These are phyloP conservation scores for Drosophila micromelanica DNA, from an alignment of 1,140 invertebrate species.

Conservation along the genomic window DNA sequence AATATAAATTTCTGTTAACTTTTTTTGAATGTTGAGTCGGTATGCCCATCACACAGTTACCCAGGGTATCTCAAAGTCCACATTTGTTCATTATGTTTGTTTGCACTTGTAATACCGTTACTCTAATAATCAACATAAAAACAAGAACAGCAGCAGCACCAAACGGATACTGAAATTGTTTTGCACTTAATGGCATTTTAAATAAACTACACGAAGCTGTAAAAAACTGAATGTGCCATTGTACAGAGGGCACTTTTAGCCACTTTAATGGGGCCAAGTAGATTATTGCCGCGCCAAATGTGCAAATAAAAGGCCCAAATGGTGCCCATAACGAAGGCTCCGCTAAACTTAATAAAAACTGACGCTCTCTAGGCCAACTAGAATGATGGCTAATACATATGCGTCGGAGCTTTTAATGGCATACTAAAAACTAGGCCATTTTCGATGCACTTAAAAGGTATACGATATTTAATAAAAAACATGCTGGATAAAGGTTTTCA, in stretches of 20 bases:
- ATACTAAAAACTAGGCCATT: conserved; percentile 47
- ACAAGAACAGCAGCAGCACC: conserved; percentile 24
- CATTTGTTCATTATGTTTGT: neutral
- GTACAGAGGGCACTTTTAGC: conserved; percentile 61
- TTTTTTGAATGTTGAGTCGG: too few relatives aligned
- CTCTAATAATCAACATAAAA: conserved; percentile 65
- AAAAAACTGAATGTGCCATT: conserved; percentile 52
- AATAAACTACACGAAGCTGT: conserved; percentile 73
- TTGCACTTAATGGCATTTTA: conserved; percentile 76
- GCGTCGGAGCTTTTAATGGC: conserved; percentile 34
- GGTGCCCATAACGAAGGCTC: conserved; percentile 33
- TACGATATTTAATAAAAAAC: conserved; percentile 17
- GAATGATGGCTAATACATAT: conserved; percentile 38
- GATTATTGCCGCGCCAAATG: conserved; percentile 69
- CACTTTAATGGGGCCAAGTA: conserved; percentile 68
- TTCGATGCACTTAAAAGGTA: conserved; percentile 15
- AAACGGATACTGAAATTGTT: conserved; percentile 66
- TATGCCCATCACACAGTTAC: too few relatives aligned
- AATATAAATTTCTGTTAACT: too few relatives aligned
- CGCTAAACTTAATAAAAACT: conserved; percentile 39
- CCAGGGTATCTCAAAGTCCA: conserved; percentile 37
- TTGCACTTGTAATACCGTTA: conserved; percentile 23
- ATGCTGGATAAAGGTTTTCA: conserved; percentile 1
- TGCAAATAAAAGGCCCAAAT: conserved; percentile 67
- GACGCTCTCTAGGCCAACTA: conserved; percentile 21